phyloP scores from a whole-genome alignment of 1,140 invertebrate species.

The Vanessa atalanta region DNA sequence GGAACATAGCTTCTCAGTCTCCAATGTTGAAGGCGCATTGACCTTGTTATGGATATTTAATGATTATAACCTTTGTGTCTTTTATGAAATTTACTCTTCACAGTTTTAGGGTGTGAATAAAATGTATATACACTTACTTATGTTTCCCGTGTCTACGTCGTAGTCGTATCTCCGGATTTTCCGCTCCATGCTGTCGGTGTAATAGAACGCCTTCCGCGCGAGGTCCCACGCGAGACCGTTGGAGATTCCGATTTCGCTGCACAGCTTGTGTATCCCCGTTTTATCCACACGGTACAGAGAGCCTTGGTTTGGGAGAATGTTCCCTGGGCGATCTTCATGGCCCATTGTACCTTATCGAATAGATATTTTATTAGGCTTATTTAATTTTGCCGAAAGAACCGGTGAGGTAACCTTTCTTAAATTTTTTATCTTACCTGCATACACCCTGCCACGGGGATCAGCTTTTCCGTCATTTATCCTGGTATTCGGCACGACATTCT shows the following conservation, averaged over 20 bases:
- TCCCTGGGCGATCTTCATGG: conserved; percentile 75
- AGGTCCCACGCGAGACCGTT: conserved; percentile 92
- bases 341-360: conserved; percentile 85
- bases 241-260: conserved; percentile 83
- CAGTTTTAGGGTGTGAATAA: no score
- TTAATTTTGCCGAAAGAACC: neutral
- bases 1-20: no score
- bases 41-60: no score
- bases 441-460: conserved; percentile 89
- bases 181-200: conserved; percentile 86
- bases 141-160: conserved; percentile 84
- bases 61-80: no score
- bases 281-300: conserved; percentile 81
- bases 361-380: no score
- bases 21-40: no score
- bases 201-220: conserved; percentile 87
- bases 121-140: conserved; percentile 62
- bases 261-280: conserved; percentile 65
- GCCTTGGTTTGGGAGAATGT: conserved; percentile 77
- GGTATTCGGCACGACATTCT: conserved; percentile 76
- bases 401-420: no score
- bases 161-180: conserved; percentile 89
- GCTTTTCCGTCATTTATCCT: conserved; percentile 94
- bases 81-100: no score
- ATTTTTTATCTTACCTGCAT: conserved; percentile 82